Evolutionary conservation across 2,113 vertebrate species (phyloP).

Genomic region (Drymodes brunneopygia): DNA sequence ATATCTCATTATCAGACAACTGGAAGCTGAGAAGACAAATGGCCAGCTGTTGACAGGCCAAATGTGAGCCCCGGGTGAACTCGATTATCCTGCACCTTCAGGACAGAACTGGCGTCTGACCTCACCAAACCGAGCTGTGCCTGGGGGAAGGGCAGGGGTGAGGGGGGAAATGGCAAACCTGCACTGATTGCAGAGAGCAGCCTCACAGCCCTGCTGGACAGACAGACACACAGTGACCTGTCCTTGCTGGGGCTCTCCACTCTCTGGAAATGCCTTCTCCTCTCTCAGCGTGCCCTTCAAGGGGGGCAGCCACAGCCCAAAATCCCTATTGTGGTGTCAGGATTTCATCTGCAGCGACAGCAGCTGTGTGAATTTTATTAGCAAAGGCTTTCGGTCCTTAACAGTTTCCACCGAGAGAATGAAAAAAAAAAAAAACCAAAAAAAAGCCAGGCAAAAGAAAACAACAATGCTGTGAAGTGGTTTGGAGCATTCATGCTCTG

Average conservation of each 20-base stretch:
- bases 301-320: not conserved
- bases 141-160: not conserved
- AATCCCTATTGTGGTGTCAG: not conserved
- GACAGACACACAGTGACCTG: not conserved
- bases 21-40: not conserved
- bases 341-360: constrained; percentile 10
- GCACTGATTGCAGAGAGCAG: not conserved
- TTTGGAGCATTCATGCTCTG: constrained; percentile 46
- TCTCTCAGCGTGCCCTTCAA: not conserved
- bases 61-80: not conserved
- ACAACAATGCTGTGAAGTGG: constrained; percentile 51
- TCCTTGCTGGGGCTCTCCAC: not conserved
- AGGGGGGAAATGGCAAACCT: not conserved
- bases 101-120: not conserved
- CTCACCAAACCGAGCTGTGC: not conserved
- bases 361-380: constrained; percentile 54
- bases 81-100: not conserved
- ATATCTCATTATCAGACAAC: not conserved
- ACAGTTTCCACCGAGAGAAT: constrained; percentile 18
- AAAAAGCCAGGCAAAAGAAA: not conserved
- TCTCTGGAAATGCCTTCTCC: not conserved
- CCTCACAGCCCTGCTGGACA: not conserved
- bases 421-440: not conserved
- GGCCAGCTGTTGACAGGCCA: not conserved
- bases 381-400: constrained; percentile 22